Evolutionary conservation across 2,113 vertebrate genomes (phyloP).

Genomic region (Anolis sagrei): DNA sequence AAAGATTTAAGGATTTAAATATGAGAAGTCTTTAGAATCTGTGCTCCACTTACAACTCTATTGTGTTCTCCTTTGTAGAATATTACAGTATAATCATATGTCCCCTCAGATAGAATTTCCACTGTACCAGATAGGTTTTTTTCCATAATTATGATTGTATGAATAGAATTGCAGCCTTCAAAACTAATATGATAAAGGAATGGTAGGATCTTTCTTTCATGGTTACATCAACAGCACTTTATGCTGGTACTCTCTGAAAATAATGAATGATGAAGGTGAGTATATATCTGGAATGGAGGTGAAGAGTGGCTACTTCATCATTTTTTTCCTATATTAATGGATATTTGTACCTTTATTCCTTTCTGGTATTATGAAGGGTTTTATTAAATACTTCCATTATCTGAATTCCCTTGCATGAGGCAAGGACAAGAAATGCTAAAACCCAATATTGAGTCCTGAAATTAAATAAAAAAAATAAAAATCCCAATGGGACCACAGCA

Average conservation of each 20-base stretch:
- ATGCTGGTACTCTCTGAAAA: conserved; percentile 23
- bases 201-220: conserved; percentile 9
- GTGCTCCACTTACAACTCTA: not conserved
- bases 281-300: conserved; percentile 2
- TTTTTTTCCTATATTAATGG: conserved; percentile 31
- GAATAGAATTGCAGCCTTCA: not conserved
- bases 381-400: conserved; percentile 14
- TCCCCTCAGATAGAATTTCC: not conserved
- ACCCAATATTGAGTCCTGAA: conserved; percentile 4
- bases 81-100: not conserved
- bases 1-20: conserved; percentile 34
- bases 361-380: not conserved
- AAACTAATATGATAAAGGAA: conserved; percentile 3
- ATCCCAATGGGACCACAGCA: conserved; percentile 23
- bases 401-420: conserved; percentile 1
- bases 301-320: not conserved
- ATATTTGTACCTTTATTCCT: not conserved
- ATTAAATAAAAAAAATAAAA: conserved; percentile 9
- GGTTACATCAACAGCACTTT: conserved; percentile 12
- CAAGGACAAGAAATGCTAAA: conserved; percentile 45
- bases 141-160: not conserved
- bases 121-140: not conserved
- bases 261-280: conserved; percentile 19
- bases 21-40: conserved; percentile 16
- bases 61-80: conserved; percentile 11